phyloP scores from a whole-genome alignment of 2,113 vertebrate genomes.

The Thomomys bottae region DNA sequence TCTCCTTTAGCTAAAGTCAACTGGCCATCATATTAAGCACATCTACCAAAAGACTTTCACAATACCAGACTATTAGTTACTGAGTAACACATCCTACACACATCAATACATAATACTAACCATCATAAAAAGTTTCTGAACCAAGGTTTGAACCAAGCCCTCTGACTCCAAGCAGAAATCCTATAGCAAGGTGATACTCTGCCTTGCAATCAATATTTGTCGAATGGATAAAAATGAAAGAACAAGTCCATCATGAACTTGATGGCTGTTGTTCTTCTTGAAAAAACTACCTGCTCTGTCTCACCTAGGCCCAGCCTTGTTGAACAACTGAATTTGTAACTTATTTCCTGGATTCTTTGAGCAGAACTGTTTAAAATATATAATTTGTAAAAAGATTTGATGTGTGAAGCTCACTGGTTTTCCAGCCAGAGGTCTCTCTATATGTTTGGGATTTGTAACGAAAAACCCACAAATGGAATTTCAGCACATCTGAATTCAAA shows the following conservation, averaged over 20 bases:
- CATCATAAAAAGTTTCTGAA: not conserved
- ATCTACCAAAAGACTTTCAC: not conserved
- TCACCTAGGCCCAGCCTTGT: constrained; percentile 33
- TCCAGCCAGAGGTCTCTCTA: constrained; percentile 64
- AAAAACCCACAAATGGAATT: constrained; percentile 78
- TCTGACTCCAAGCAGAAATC: not conserved
- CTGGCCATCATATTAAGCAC: not conserved
- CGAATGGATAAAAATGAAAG: not conserved
- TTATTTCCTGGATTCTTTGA: constrained; percentile 60
- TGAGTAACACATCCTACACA: not conserved
- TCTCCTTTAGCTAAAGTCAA: constrained; percentile 27
- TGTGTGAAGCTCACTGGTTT: constrained; percentile 39
- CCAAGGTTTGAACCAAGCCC: not conserved
- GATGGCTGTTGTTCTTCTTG: not conserved
- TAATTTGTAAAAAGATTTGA: constrained; percentile 61
- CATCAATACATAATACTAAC: not conserved
- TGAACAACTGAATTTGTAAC: constrained; percentile 52
- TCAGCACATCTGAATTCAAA: constrained; percentile 77
- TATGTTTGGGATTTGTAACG: constrained; percentile 65
- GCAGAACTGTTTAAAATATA: constrained; percentile 67
- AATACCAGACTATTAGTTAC: not conserved
- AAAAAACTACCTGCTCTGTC: not conserved
- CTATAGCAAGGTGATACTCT: not conserved
- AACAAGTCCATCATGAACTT: not conserved
- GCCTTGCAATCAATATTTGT: not conserved